These are phyloP conservation scores for Dallia pectoralis DNA, from an alignment of 2,797 vertebrate species.

Conservation along the genomic window DNA sequence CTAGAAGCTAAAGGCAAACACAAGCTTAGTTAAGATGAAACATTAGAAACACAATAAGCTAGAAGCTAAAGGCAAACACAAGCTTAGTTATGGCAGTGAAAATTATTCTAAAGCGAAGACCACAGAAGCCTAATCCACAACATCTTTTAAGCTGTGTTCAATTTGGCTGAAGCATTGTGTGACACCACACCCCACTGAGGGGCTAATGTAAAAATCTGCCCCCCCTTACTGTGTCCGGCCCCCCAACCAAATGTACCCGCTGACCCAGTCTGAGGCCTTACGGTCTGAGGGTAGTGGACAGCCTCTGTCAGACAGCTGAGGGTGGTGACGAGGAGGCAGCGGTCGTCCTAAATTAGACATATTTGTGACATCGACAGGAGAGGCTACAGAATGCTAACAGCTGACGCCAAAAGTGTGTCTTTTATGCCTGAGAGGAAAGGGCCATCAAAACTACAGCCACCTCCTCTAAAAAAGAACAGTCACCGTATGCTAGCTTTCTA, in stretches of 20 bases:
- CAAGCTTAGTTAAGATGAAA: no score
- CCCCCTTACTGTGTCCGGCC: constrained; percentile 15
- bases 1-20: no score
- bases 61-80: background rate
- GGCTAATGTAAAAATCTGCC: constrained; percentile 51
- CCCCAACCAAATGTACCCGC: constrained; percentile 26
- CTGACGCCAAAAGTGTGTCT: constrained; percentile 65
- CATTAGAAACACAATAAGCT: background rate
- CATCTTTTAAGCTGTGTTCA: constrained; percentile 44
- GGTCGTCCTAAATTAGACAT: constrained; percentile 72
- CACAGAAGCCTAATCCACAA: constrained; percentile 24
- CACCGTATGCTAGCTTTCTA: background rate
- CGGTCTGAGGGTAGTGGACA: constrained; percentile 36
- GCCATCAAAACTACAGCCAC: constrained; percentile 2
- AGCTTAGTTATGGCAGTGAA: background rate
- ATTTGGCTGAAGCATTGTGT: constrained; percentile 39
- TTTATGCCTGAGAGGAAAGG: constrained; percentile 54
- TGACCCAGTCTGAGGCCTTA: constrained; percentile 27
- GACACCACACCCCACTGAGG: constrained; percentile 48
- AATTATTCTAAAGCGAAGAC: background rate
- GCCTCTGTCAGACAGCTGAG: constrained; percentile 33
- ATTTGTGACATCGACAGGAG: constrained; percentile 71
- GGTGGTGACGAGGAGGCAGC: constrained; percentile 54
- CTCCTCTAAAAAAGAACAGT: background rate
- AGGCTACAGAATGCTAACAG: constrained; percentile 72